Evolutionary conservation across 2,888 invertebrate species (phyloP), one percentile per base, ranked within the genome.

Genomic region (Pardosa pseudoannulata): DNA sequence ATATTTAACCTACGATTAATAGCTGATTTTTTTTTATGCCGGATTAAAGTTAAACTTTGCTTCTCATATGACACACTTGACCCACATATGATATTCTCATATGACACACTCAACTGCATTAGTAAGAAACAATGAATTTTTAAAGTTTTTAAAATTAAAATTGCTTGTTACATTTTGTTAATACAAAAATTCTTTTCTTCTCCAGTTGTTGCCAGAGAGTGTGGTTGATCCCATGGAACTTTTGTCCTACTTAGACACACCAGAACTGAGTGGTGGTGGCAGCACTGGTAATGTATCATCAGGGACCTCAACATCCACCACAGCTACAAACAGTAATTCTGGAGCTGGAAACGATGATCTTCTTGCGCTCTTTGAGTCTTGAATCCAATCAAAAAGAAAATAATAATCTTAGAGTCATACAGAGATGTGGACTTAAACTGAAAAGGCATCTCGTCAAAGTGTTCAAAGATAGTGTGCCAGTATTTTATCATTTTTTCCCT

Each of bases 191-290:
- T 7, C 16, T 72, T 88, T 88, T 89, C 88, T 93, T 94, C 29
- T 93, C 1, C 29, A 98, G 97, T 93, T 98, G 90, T 93, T 98
- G 91, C 96, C 97, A 88, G 97, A 97, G 91, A 96, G 95, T 91
- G 96, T 95, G 89, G 96, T 96, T 87, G 98, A 98, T 92, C 97
- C 97, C 5, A 96, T 97, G 96, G 98, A 98, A 92, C 93, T 98
- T 90, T 93, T 98, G 85, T 97, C 97, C 89, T 98, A 98, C 92
- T 93, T 98, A 91, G 98, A 98, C 91, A 96, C 97, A 70, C 96
- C 93, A 56, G 96, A 96, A 39, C 50, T 86, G 6, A 95, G 95
- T 90, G 95, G 94, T 82, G 32, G 36, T 50, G 76, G 80, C 91
- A 92, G 95, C 87, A 95, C 95, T 90, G 95, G 95, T 87, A 95